These are phyloP conservation scores for Andricus quercusramuli DNA, from an alignment of 2,888 invertebrate genomes.

Conservation along the genomic window DNA sequence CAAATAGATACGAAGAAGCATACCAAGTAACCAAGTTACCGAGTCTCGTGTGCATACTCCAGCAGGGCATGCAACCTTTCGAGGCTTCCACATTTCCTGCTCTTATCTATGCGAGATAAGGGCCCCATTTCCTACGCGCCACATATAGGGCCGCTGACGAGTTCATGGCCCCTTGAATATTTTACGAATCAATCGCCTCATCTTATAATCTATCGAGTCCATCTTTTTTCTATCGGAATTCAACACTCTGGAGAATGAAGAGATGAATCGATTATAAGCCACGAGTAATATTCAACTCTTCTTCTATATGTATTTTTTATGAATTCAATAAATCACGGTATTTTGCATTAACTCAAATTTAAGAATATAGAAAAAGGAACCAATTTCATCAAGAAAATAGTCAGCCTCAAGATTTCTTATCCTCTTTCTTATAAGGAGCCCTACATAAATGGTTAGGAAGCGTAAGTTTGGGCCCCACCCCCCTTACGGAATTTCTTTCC, in stretches of 20 bases:
- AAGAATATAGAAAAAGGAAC: too few relatives aligned
- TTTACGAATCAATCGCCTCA: conserved; percentile 27
- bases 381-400: too few relatives aligned
- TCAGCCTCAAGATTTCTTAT: too few relatives aligned
- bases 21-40: background rate
- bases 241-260: background rate
- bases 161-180: conserved; percentile 37
- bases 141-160: conserved; percentile 35
- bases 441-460: too few relatives aligned
- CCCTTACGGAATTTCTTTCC: too few relatives aligned
- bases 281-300: background rate
- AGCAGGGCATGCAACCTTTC: conserved; percentile 42
- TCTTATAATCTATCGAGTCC: background rate
- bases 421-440: too few relatives aligned
- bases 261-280: background rate
- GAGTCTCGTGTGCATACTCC: conserved; percentile 32
- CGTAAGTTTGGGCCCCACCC: too few relatives aligned
- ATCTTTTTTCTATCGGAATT: background rate
- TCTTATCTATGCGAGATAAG: conserved; percentile 45
- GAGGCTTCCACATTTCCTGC: conserved; percentile 42
- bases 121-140: conserved; percentile 27
- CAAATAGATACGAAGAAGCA: conserved; percentile 30
- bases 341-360: too few relatives aligned
- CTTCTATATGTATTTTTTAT: too few relatives aligned
- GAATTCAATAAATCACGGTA: too few relatives aligned